Evolutionary conservation across 2,113 vertebrate genomes (phyloP).

Genomic region (Epinephelus fuscoguttatus): DNA sequence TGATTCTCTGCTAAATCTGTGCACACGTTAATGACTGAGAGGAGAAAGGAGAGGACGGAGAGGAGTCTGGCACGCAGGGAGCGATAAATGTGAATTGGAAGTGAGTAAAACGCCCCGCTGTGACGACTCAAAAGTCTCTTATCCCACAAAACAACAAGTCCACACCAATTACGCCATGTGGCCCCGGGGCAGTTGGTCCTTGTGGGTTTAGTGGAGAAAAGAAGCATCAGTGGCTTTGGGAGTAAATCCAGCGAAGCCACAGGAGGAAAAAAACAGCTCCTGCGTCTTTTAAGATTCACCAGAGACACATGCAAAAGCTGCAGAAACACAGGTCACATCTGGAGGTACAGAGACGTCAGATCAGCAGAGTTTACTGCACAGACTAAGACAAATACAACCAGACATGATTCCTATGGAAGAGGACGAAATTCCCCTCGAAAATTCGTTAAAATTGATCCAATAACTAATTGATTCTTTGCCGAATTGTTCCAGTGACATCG

Average conservation of each 20-base stretch:
- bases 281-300: too few relatives aligned
- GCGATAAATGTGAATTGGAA: conserved; percentile 59
- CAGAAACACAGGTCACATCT: too few relatives aligned
- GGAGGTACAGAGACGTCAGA: too few relatives aligned
- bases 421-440: too few relatives aligned
- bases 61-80: conserved; percentile 15
- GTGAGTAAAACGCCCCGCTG: conserved; percentile 74
- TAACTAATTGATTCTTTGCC: too few relatives aligned
- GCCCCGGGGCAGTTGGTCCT: conserved; percentile 50
- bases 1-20: background rate
- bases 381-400: too few relatives aligned
- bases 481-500: too few relatives aligned
- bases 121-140: conserved; percentile 77
- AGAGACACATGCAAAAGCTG: too few relatives aligned
- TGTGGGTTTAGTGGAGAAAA: conserved; percentile 43
- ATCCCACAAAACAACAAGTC: conserved; percentile 74
- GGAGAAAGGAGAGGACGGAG: background rate
- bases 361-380: too few relatives aligned
- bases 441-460: too few relatives aligned
- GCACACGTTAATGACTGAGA: conserved; percentile 24
- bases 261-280: background rate
- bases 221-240: conserved; percentile 17
- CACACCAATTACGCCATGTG: conserved; percentile 70
- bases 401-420: too few relatives aligned
- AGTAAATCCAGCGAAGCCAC: background rate